Evolutionary conservation across 2,113 vertebrate genomes (phyloP).

Genomic region (Misgurnus anguillicaudatus): DNA sequence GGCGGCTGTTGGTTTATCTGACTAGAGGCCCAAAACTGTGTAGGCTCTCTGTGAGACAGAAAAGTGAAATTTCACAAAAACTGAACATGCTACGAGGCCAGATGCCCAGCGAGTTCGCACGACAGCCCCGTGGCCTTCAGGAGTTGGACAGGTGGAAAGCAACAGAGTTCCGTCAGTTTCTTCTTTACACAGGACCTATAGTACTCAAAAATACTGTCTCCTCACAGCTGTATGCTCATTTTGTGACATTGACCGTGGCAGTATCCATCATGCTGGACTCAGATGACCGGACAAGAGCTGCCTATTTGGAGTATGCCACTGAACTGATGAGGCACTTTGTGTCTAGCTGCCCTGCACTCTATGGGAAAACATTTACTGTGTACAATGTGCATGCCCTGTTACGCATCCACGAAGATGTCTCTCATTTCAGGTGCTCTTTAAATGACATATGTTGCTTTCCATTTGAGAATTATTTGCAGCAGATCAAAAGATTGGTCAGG

Average conservation of each 20-base stretch:
- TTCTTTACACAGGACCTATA: neutral
- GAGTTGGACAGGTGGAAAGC: conserved; percentile 16
- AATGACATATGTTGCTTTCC: no score
- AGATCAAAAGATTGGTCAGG: neutral
- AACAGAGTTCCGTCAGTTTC: conserved; percentile 23
- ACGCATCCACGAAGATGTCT: no score
- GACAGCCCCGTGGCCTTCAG: conserved; percentile 26
- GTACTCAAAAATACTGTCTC: neutral
- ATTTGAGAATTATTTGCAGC: neutral
- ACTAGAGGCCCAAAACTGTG: conserved; percentile 22
- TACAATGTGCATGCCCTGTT: no score
- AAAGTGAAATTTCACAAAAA: conserved; percentile 24
- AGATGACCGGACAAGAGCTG: no score
- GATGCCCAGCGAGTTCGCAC: conserved; percentile 30
- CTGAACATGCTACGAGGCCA: conserved; percentile 7
- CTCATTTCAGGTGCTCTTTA: no score
- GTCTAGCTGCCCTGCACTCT: no score
- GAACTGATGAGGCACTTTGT: no score
- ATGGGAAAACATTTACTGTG: no score
- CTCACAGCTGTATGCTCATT: neutral
- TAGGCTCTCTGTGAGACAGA: conserved; percentile 25
- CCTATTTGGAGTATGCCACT: no score
- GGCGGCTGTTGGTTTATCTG: conserved; percentile 5
- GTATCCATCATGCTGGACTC: neutral
- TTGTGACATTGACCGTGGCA: conserved; percentile 8